Evolutionary conservation across 2,888 invertebrate genomes (phyloP), one percentile per base, ranked within the genome.

Genomic region (Eristalis tenax): DNA sequence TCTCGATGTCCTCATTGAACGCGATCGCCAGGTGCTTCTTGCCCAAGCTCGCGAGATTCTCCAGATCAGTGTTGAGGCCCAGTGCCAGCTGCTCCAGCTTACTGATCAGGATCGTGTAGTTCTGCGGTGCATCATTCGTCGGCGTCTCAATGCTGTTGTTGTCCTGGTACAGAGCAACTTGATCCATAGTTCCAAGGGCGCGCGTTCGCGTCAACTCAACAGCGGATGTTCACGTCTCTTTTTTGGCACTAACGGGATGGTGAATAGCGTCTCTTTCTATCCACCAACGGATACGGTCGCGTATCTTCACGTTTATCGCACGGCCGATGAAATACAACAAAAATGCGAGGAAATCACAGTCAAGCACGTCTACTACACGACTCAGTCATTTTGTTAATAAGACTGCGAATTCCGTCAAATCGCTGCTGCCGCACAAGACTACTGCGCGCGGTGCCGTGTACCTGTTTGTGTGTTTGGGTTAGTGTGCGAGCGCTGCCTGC

Each of bases 51-150:
- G 92, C 90, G 22, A 92, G 89, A 81, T 92, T 92, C 38, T 90
- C 90, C 69, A 92, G 74, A 2, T 91, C 91, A 11, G 92, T 90
- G 71, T 92, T 92, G 74, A 92, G 78, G 26, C 92, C 92, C 73
- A 91, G 83, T 0, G 93, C 93, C 71, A 93, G 80, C 57, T 92
- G 91, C 82, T 93, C 92, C 63, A 93, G 89, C 88, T 92, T 92
- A 61, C 91, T 92, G 50, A 93, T 90, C n/a, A 93, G 84, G 82
- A 91, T 83, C 18, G 92, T 93, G 86, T 93, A 93, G 86, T 93
- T 93, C 68, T 92, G 91, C 10, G 92, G 90, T 76, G 92, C 89
- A 63, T 89, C 90, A 38, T 92, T 90, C n/a, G 90, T 88, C 63
- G 90, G 90, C 56, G 91, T 57, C 77, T 91, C 91, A 13, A 92